Percentiles rank a stretch among this genome's conserved stretches.
These are phyloP conservation scores for Tenrec ecaudatus DNA, from an alignment of 2,113 vertebrate species.

Conservation along the genomic window DNA sequence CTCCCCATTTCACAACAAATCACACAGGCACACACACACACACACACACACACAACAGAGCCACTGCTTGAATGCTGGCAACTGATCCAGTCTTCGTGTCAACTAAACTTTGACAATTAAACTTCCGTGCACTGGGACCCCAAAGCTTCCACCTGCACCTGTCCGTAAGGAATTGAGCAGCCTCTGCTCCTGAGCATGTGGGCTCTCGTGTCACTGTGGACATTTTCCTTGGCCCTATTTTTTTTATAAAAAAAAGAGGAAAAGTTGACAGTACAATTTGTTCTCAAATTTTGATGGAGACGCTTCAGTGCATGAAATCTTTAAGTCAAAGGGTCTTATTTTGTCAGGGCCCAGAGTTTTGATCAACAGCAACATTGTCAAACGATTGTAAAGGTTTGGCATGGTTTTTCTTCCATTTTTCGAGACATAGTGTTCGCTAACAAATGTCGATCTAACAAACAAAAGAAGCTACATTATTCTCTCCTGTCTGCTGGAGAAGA, in stretches of 20 bases:
- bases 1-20: neutral
- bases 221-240: neutral
- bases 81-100: neutral
- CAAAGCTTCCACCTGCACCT: neutral
- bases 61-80: neutral
- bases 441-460: neutral
- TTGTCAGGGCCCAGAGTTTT: neutral
- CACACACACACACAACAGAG: neutral
- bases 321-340: neutral
- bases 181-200: neutral
- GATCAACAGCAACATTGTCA: neutral
- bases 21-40: neutral
- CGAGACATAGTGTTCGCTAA: neutral
- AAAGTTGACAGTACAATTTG: neutral
- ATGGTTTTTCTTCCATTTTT: slow-evolving; percentile 11
- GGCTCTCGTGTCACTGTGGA: neutral
- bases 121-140: neutral
- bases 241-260: neutral
- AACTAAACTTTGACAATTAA: slow-evolving; percentile 22
- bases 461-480: neutral
- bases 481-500: neutral
- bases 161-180: neutral
- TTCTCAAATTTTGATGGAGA: neutral
- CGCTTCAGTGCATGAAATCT: neutral
- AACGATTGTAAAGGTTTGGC: neutral